Conservation (phyloP, 2,797 vertebrate species). For the Pachyuromys duprasi region DNA sequence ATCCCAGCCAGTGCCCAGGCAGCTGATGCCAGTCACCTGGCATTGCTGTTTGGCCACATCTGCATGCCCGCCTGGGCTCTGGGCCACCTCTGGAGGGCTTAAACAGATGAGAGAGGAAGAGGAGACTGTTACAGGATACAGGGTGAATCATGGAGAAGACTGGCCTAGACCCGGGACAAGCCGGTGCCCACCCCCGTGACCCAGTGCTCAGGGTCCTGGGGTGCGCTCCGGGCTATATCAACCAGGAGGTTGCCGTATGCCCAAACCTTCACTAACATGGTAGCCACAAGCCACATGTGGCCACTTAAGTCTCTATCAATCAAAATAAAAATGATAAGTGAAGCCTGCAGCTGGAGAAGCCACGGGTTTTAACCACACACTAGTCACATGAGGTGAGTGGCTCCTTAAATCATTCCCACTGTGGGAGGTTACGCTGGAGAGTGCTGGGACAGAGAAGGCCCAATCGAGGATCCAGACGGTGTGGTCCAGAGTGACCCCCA, state of each 20-base stretch:
- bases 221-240: neutral
- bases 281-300: slow-evolving; percentile 15
- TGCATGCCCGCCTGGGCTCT: neutral
- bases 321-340: slow-evolving; percentile 41
- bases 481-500: neutral
- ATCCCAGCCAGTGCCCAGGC: neutral
- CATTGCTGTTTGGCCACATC: fast-evolving
- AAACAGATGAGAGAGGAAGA: neutral
- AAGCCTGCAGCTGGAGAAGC: neutral
- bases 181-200: neutral
- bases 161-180: neutral
- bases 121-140: neutral
- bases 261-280: neutral
- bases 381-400: neutral
- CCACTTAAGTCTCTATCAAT: slow-evolving; percentile 39
- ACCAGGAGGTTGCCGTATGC: neutral
- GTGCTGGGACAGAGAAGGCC: neutral
- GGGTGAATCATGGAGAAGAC: neutral
- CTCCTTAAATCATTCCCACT: neutral
- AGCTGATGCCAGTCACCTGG: neutral
- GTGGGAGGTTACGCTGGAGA: fast-evolving
- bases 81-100: neutral
- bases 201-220: neutral
- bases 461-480: fast-evolving
- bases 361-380: neutral